phyloP scores from a whole-genome alignment of 1,140 invertebrate species.

The Phthorimaea operculella region DNA sequence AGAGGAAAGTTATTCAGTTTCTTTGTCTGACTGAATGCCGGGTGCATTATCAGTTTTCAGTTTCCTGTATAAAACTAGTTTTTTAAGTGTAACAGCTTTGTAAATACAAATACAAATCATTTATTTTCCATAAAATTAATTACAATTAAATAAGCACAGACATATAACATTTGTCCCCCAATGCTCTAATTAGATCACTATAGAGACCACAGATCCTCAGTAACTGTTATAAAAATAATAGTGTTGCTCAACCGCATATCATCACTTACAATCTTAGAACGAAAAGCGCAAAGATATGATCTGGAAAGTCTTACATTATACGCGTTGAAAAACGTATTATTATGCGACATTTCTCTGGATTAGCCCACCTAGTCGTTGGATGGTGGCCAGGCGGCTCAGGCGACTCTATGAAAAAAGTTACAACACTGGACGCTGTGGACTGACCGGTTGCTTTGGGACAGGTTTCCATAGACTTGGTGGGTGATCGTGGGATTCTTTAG shows the following conservation, averaged over 20 bases:
- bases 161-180: too few relatives aligned
- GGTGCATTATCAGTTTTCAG: too few relatives aligned
- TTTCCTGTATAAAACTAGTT: too few relatives aligned
- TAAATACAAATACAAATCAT: too few relatives aligned
- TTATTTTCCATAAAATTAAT: too few relatives aligned
- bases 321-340: constrained; percentile 36
- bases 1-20: too few relatives aligned
- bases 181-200: too few relatives aligned
- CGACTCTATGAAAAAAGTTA: constrained; percentile 9
- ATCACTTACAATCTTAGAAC: constrained; percentile 19
- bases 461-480: neutral
- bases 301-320: constrained; percentile 29
- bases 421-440: neutral
- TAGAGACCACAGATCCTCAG: too few relatives aligned
- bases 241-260: constrained; percentile 10
- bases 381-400: constrained; percentile 33
- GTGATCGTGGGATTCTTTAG: neutral
- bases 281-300: constrained; percentile 20
- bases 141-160: too few relatives aligned
- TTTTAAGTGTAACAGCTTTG: too few relatives aligned
- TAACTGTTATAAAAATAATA: neutral
- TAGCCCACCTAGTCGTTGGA: constrained; percentile 46
- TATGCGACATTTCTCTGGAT: constrained; percentile 62
- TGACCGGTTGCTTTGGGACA: neutral
- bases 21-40: too few relatives aligned